Conservation (phyloP, 2,797 vertebrate species). For the Poeciliopsis paucimaculata region DNA sequence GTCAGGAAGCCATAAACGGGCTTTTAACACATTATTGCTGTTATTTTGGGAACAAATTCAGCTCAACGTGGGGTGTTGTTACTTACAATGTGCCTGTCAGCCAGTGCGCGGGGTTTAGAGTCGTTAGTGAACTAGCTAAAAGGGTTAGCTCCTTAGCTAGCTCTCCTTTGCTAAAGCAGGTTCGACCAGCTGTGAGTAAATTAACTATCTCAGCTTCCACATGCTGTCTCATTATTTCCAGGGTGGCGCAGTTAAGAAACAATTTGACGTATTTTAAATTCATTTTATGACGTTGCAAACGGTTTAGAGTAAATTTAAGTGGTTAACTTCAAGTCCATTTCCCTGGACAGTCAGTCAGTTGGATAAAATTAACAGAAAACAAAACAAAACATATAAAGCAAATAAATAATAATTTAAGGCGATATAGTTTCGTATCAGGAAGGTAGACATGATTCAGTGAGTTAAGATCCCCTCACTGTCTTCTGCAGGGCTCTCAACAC, state of each 20-base stretch:
- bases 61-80: not conserved
- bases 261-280: not conserved
- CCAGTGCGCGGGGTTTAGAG: not conserved
- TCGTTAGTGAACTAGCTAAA: slow-evolving; percentile 48
- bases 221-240: not conserved
- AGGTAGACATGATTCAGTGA: not conserved
- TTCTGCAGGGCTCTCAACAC: not conserved
- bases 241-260: rapidly evolving
- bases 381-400: too few species aligned
- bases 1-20: slow-evolving; percentile 24
- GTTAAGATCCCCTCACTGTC: not conserved
- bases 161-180: slow-evolving; percentile 42
- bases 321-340: not conserved
- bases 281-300: not conserved
- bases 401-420: too few species aligned
- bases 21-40: not conserved
- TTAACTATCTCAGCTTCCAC: slow-evolving; percentile 32
- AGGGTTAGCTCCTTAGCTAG: slow-evolving; percentile 54
- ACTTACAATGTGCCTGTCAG: not conserved
- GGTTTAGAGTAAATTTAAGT: not conserved
- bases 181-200: slow-evolving; percentile 47
- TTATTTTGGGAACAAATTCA: not conserved
- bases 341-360: not conserved
- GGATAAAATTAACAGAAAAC: not conserved
- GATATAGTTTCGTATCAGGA: too few species aligned